Evolutionary conservation across 2,888 invertebrate genomes (phyloP).

Genomic region (Cataglyphis cursor): DNA sequence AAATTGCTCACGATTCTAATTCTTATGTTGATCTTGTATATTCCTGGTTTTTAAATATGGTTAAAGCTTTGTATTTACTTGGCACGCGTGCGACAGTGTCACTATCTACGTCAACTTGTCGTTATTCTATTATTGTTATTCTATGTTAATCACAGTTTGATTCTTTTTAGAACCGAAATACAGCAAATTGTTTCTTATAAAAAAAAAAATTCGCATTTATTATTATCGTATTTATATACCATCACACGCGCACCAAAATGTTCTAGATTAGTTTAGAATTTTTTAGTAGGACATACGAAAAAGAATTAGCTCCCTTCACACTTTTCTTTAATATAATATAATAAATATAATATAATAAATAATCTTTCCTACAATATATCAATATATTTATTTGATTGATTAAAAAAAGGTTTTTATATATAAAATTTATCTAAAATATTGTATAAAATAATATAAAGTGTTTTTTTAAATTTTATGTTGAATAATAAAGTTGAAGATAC

Average conservation of each 20-base stretch:
- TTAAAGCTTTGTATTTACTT: slow-evolving; percentile 52
- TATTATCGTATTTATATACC: slow-evolving; percentile 11
- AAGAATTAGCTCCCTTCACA: not conserved
- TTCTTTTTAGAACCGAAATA: slow-evolving; percentile 70
- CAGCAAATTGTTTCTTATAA: slow-evolving; percentile 71
- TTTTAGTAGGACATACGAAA: not conserved
- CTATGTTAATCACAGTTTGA: slow-evolving; percentile 70
- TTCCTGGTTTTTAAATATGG: slow-evolving; percentile 58
- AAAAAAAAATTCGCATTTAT: slow-evolving; percentile 6
- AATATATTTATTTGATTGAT: slow-evolving; percentile 7
- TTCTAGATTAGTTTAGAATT: slow-evolving; percentile 3
- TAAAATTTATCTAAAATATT: not conserved
- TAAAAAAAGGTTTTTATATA: not conserved
- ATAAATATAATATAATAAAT: not conserved
- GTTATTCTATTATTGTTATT: slow-evolving; percentile 75
- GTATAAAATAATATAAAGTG: not conserved
- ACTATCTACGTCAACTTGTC: slow-evolving; percentile 60
- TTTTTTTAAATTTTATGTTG: not conserved
- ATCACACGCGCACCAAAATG: not conserved
- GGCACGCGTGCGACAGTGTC: slow-evolving; percentile 40
- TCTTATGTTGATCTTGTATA: slow-evolving; percentile 49
- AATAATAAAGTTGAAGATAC: slow-evolving; percentile 10
- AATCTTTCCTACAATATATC: not conserved
- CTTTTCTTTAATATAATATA: not conserved
- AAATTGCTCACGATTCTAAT: slow-evolving; percentile 67